Evolutionary conservation across 2,888 invertebrate genomes (phyloP).

Genomic region (Leuctra nigra): DNA sequence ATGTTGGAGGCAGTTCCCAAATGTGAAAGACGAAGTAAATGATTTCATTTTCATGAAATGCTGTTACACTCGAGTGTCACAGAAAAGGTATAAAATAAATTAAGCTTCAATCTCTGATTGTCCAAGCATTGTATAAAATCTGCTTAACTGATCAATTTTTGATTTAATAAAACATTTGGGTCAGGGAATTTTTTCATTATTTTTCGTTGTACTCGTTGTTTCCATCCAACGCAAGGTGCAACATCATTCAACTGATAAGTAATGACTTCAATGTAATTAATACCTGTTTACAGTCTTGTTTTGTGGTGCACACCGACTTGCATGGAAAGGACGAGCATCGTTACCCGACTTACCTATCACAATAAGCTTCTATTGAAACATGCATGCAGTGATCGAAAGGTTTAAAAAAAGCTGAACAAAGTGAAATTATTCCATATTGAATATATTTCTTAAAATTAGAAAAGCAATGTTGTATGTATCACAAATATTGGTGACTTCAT

Average conservation of each 20-base stretch:
- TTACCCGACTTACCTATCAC: too few species aligned
- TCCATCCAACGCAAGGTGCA: too few species aligned
- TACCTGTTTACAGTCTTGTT: too few species aligned
- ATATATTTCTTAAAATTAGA: neutral
- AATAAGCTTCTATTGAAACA: too few species aligned
- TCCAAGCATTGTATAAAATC: constrained; percentile 22
- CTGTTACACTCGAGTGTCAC: neutral
- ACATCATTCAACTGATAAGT: too few species aligned
- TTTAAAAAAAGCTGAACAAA: neutral
- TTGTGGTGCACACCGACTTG: too few species aligned
- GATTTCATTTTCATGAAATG: constrained; percentile 7
- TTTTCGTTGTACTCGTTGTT: too few species aligned
- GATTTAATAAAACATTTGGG: constrained; percentile 29
- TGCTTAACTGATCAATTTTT: constrained; percentile 25
- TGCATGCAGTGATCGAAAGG: too few species aligned
- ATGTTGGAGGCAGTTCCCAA: constrained; percentile 9
- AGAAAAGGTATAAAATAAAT: constrained; percentile 13
- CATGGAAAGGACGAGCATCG: too few species aligned
- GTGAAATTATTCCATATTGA: neutral
- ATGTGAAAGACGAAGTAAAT: constrained; percentile 11
- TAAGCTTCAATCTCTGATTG: constrained; percentile 27
- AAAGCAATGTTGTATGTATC: too few species aligned
- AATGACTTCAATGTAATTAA: too few species aligned
- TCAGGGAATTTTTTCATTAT: constrained; percentile 27
- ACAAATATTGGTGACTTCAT: too few species aligned